Evolutionary conservation across 2,113 vertebrate genomes (phyloP).

Genomic region (Terrapene triunguis): DNA sequence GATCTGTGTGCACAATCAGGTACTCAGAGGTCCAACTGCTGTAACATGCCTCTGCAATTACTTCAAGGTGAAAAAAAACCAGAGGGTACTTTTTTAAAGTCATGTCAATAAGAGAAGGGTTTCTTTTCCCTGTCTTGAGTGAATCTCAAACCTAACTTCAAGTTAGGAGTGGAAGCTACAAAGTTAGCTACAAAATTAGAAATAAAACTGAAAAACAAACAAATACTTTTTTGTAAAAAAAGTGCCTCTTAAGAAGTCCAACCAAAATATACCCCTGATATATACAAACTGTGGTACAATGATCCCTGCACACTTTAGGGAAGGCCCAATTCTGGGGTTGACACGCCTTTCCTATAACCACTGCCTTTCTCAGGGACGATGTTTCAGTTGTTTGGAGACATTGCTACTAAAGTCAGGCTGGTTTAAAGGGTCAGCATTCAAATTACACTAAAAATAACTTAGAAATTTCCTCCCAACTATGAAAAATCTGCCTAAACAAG

Average conservation of each 20-base stretch:
- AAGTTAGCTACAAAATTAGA: background rate
- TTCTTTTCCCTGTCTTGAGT: background rate
- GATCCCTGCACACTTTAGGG: background rate
- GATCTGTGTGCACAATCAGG: rapidly evolving
- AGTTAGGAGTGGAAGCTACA: background rate
- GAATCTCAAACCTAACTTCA: background rate
- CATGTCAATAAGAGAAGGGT: background rate
- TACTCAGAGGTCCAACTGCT: background rate
- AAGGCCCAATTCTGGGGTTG: background rate
- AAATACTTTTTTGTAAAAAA: background rate
- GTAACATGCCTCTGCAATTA: background rate
- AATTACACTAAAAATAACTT: background rate
- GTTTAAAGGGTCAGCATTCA: background rate
- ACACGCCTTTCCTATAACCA: background rate
- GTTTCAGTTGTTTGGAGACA: background rate
- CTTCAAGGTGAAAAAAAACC: background rate
- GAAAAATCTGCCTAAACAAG: background rate
- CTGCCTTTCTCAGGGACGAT: conserved; percentile 12
- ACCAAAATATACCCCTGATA: background rate
- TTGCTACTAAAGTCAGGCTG: background rate
- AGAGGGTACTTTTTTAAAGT: background rate
- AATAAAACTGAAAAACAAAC: background rate
- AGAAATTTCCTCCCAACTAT: rapidly evolving
- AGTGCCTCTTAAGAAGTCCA: background rate
- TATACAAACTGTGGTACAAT: background rate